These are phyloP conservation scores for Stegostoma tigrinum DNA, from an alignment of 2,113 vertebrate genomes.

Conservation along the genomic window DNA sequence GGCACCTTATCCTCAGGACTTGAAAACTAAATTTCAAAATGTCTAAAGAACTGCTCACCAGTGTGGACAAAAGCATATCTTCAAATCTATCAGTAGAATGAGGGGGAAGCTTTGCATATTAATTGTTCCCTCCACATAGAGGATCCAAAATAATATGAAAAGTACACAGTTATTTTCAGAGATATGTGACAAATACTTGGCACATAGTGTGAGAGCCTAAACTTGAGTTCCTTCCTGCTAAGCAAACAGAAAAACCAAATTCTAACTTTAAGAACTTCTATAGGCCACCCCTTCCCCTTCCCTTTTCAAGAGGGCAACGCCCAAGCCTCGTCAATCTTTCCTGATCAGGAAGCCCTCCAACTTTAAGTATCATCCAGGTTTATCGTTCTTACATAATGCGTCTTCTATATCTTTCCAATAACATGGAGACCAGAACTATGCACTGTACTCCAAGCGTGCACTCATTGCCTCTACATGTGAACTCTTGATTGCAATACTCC, in stretches of 20 bases:
- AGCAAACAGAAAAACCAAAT: not conserved
- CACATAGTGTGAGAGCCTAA: not conserved
- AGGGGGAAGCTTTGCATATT: not conserved
- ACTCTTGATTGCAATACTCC: too few species aligned
- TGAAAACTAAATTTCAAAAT: not conserved
- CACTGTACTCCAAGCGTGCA: too few species aligned
- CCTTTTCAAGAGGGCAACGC: too few species aligned
- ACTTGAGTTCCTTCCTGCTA: not conserved
- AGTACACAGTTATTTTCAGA: not conserved
- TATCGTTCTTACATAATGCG: too few species aligned
- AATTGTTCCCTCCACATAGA: not conserved
- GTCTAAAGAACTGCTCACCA: not conserved
- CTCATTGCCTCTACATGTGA: too few species aligned
- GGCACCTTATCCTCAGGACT: not conserved
- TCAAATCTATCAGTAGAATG: not conserved
- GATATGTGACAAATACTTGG: not conserved
- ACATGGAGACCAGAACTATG: too few species aligned
- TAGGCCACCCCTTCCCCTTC: too few species aligned
- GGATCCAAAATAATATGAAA: not conserved
- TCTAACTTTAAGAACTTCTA: too few species aligned
- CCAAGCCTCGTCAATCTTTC: too few species aligned
- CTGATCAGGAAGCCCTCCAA: too few species aligned
- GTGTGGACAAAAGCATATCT: not conserved
- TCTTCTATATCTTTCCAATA: too few species aligned
- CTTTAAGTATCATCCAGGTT: too few species aligned